These are phyloP conservation scores for Phragmatobia fuliginosa DNA, from an alignment of 2,888 invertebrate species.

Conservation along the genomic window DNA sequence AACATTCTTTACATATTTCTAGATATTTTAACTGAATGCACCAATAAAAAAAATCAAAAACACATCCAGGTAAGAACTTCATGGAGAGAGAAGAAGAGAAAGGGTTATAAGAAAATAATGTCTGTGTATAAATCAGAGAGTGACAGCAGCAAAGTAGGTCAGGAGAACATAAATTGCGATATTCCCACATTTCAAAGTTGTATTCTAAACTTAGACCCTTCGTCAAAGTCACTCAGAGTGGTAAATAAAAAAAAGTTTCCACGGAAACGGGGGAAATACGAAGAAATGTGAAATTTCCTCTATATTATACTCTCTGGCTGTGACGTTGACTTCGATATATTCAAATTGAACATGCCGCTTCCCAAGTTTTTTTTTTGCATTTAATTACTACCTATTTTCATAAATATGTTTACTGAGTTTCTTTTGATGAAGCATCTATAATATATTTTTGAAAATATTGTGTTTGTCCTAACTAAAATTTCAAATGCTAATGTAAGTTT, in stretches of 20 bases:
- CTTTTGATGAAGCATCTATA: background rate
- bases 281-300: conserved; percentile 64
- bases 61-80: conserved; percentile 39
- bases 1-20: no score
- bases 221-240: conserved; percentile 74
- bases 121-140: conserved; percentile 37
- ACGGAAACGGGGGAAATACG: conserved; percentile 57
- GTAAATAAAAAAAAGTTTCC: conserved; percentile 76
- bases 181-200: conserved; percentile 63
- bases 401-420: background rate
- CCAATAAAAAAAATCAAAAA: background rate
- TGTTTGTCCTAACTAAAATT: no score
- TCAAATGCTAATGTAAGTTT: no score
- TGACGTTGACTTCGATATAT: conserved; percentile 35
- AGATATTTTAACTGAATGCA: no score
- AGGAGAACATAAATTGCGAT: conserved; percentile 57
- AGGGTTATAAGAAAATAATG: conserved; percentile 46
- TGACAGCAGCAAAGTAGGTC: conserved; percentile 57
- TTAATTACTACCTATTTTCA: conserved; percentile 13
- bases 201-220: conserved; percentile 74
- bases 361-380: conserved; percentile 13
- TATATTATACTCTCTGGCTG: conserved; percentile 28
- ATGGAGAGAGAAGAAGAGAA: conserved; percentile 29
- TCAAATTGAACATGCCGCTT: conserved; percentile 37
- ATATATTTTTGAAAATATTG: no score